Conservation (phyloP, 2,797 vertebrate genomes). For the Acanthornis magna region DNA sequence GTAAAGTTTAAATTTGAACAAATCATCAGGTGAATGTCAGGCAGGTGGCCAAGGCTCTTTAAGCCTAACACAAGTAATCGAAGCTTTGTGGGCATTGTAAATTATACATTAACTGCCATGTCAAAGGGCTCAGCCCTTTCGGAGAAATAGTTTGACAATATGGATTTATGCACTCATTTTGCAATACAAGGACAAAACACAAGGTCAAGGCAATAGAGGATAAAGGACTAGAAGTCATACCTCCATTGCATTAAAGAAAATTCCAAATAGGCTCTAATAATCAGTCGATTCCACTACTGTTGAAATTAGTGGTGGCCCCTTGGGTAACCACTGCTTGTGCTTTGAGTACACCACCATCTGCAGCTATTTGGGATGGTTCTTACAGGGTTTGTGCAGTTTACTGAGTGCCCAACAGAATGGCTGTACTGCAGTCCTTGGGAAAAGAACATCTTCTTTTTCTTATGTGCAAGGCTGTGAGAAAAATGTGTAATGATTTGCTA, state of each 20-base stretch:
- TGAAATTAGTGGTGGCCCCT: neutral
- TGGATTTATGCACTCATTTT: slow-evolving; percentile 18
- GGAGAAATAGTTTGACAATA: neutral
- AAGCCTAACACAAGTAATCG: neutral
- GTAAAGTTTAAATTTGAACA: slow-evolving; percentile 10
- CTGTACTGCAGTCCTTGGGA: neutral
- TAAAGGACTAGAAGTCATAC: neutral
- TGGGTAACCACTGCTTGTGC: neutral
- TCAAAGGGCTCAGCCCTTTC: neutral
- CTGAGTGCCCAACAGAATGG: neutral
- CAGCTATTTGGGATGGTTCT: neutral
- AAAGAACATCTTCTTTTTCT: neutral
- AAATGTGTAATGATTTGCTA: neutral
- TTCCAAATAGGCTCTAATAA: neutral
- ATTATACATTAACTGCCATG: slow-evolving; percentile 13
- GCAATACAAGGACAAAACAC: neutral
- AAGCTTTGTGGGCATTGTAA: neutral
- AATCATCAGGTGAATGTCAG: neutral
- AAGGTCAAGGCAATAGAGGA: neutral
- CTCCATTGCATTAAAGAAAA: neutral
- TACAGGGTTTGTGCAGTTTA: neutral
- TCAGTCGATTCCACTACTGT: neutral
- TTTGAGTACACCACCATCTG: neutral
- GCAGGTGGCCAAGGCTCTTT: neutral
- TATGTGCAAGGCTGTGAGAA: neutral